Evolutionary conservation across 1,140 invertebrate genomes (phyloP).

Genomic region (Parapsyche elsis): DNA sequence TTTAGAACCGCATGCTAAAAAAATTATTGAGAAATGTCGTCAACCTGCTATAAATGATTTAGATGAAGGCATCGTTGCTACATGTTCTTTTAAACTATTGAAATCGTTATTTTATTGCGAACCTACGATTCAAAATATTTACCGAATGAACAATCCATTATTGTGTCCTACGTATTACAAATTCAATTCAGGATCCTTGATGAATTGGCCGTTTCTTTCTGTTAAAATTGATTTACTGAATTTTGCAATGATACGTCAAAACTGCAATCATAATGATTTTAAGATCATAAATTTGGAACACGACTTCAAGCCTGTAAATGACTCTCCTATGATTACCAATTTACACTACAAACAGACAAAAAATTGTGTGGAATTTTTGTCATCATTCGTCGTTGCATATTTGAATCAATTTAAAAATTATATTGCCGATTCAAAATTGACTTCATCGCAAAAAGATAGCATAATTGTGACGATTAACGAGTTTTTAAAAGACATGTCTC

Average conservation of each 20-base stretch:
- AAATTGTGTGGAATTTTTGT: background rate
- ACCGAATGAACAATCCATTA: background rate
- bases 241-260: background rate
- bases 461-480: background rate
- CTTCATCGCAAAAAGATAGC: background rate
- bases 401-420: slow-evolving; percentile 13
- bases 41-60: background rate
- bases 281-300: background rate
- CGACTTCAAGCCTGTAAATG: background rate
- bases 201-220: slow-evolving; percentile 3
- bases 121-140: background rate
- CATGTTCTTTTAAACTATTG: background rate
- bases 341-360: background rate
- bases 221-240: background rate
- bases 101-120: background rate
- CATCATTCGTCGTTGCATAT: background rate
- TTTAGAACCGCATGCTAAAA: background rate
- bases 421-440: background rate
- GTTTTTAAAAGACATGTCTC: background rate
- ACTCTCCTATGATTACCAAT: background rate
- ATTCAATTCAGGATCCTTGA: background rate
- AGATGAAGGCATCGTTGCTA: background rate
- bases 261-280: slow-evolving; percentile 29
- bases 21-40: background rate
- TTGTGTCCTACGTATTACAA: too few relatives aligned